Conservation (phyloP, 2,888 invertebrate species). For the Pheosia tremula region DNA sequence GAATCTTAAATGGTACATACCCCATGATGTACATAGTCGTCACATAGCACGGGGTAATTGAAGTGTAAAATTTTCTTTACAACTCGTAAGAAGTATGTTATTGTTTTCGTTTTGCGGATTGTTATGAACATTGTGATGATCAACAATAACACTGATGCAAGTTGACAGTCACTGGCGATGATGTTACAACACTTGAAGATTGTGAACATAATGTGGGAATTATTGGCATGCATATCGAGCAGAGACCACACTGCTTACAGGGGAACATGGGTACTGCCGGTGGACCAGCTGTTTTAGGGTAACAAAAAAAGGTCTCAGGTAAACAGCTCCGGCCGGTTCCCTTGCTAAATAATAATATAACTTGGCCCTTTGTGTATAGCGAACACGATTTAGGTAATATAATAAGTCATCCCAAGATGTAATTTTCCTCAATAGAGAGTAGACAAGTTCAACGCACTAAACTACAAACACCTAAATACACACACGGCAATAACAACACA, state of each 20-base stretch:
- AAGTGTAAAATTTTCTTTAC: conserved; percentile 52
- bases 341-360: conserved; percentile 11
- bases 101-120: conserved; percentile 49
- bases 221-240: conserved; percentile 41
- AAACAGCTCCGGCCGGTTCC: conserved; percentile 39
- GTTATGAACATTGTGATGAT: conserved; percentile 43
- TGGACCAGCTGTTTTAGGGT: conserved; percentile 41
- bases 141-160: conserved; percentile 48
- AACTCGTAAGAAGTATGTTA: conserved; percentile 37
- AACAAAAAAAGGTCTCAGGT: conserved; percentile 57
- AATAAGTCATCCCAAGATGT: not conserved
- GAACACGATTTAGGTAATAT: not conserved
- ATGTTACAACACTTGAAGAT: conserved; percentile 27
- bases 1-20: conserved; percentile 37
- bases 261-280: conserved; percentile 26
- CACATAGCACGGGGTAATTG: conserved; percentile 49
- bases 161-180: conserved; percentile 33
- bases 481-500: conserved; percentile 1
- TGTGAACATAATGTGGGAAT: conserved; percentile 28
- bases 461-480: conserved; percentile 1
- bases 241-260: conserved; percentile 19
- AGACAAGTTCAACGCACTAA: not conserved
- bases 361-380: conserved; percentile 3
- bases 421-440: not conserved
- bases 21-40: conserved; percentile 42